Conservation (phyloP, 1,140 invertebrate species). For the Propsilocerus akamusi region DNA sequence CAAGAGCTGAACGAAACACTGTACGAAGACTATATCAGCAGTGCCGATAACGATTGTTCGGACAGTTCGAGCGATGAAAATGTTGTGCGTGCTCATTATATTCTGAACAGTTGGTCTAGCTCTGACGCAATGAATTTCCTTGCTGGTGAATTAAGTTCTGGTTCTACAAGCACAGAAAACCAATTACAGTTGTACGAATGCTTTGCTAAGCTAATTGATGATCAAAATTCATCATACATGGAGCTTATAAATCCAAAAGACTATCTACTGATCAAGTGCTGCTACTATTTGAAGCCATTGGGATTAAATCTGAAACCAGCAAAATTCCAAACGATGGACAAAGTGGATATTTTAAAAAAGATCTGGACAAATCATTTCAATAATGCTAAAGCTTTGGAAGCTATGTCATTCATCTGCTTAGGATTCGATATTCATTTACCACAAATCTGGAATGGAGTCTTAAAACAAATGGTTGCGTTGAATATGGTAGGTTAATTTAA, state of each 20-base stretch:
- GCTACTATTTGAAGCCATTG: conserved; percentile 18
- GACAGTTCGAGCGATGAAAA: background rate
- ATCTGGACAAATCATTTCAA: conserved; percentile 20
- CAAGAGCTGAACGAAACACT: conserved; percentile 17
- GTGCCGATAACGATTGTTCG: background rate
- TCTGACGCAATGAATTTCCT: conserved; percentile 15
- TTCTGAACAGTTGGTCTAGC: conserved; percentile 18
- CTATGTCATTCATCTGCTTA: conserved; percentile 21
- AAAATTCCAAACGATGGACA: conserved; percentile 18
- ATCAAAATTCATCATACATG: conserved; percentile 14
- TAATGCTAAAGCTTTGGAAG: conserved; percentile 18
- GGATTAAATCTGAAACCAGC: conserved; percentile 21
- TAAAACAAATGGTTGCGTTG: conserved; percentile 21
- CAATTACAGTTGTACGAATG: conserved; percentile 23
- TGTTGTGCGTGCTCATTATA: conserved; percentile 17
- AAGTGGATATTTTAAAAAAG: conserved; percentile 20
- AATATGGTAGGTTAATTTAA: conserved; percentile 13
- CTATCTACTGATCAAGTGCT: conserved; percentile 21
- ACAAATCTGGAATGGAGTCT: conserved; percentile 22
- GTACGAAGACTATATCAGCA: conserved; percentile 15
- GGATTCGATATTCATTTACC: conserved; percentile 20
- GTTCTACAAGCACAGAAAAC: conserved; percentile 16
- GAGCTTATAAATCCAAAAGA: conserved; percentile 16
- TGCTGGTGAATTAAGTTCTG: conserved; percentile 14
- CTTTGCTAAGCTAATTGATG: conserved; percentile 20